phyloP scores from a whole-genome alignment of 2,888 invertebrate species.

The Sicus ferrugineus region DNA sequence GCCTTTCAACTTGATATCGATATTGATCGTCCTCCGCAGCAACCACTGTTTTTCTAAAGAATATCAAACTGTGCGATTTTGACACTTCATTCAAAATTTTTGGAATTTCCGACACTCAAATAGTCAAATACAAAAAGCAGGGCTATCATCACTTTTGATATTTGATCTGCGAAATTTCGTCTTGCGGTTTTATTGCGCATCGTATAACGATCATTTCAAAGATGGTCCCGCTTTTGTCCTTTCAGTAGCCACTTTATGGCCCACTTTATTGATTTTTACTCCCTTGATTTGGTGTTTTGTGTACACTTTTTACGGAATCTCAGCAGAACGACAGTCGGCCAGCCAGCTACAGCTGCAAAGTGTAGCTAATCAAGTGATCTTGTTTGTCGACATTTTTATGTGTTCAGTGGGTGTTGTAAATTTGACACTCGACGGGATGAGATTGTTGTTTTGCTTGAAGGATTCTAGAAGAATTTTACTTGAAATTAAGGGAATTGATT shows the following conservation, averaged over 20 bases:
- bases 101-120: neutral
- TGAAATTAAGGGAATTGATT: no score
- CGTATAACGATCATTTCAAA: neutral
- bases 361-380: constrained; percentile 22
- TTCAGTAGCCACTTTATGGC: constrained; percentile 13
- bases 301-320: neutral
- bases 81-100: constrained; percentile 19
- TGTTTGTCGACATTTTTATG: constrained; percentile 21
- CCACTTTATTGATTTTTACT: neutral
- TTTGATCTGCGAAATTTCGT: constrained; percentile 2
- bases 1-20: neutral
- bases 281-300: constrained; percentile 14
- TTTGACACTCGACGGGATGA: constrained; percentile 13
- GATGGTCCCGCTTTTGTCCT: neutral
- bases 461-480: no score
- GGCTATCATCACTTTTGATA: neutral
- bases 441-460: neutral
- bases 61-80: constrained; percentile 19
- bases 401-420: neutral
- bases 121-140: neutral
- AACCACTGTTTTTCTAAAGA: constrained; percentile 9
- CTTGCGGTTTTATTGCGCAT: constrained; percentile 25
- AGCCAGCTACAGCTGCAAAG: neutral
- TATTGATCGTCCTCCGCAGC: neutral
- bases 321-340: constrained; percentile 3